Conservation (phyloP, 2,113 vertebrate genomes). For the Fulmarus glacialis region DNA sequence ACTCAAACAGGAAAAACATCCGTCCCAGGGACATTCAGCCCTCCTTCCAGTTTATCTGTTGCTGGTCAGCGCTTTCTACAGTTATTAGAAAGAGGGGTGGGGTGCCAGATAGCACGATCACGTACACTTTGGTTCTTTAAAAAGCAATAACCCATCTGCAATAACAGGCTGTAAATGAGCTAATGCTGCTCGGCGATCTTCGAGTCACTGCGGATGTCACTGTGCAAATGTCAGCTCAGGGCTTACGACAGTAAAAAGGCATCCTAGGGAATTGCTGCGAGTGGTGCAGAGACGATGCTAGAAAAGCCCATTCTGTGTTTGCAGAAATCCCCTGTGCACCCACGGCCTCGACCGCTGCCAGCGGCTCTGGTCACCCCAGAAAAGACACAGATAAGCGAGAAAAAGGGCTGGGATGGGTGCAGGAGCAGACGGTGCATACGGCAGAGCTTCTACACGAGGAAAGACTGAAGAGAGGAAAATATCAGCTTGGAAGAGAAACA, state of each 20-base stretch:
- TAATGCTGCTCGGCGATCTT: neutral
- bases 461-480: neutral
- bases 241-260: neutral
- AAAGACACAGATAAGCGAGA: neutral
- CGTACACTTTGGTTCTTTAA: neutral
- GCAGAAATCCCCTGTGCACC: neutral
- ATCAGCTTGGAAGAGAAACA: neutral
- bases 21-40: neutral
- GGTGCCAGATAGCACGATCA: neutral
- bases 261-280: neutral
- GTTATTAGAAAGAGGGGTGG: neutral
- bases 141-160: neutral
- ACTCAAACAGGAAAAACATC: neutral
- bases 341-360: fast-evolving
- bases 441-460: neutral
- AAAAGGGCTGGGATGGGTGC: neutral
- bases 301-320: neutral
- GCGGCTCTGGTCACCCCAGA: neutral
- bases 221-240: constrained; percentile 1
- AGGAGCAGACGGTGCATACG: neutral
- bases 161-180: neutral
- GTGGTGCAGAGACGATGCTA: neutral
- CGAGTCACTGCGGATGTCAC: neutral
- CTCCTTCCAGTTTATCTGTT: neutral
- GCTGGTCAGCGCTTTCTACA: neutral